phyloP scores from a whole-genome alignment of 1,140 invertebrate genomes.

The Vanessa tameamea region DNA sequence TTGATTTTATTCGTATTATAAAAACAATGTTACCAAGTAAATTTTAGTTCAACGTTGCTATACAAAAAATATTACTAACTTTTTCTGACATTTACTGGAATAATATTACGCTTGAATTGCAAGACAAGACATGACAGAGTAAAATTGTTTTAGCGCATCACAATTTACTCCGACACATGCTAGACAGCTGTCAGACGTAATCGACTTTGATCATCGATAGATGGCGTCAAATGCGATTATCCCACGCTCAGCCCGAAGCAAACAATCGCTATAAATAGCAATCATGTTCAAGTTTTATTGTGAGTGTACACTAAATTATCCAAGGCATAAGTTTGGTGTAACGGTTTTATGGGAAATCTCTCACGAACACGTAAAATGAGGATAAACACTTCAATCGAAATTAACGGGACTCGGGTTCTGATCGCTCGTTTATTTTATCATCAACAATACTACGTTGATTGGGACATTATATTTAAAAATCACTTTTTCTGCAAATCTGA shows the following conservation, averaged over 20 bases:
- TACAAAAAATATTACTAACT: background rate
- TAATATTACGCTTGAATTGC: background rate
- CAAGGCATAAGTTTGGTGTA: constrained; percentile 30
- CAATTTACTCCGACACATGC: constrained; percentile 1
- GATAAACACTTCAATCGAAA: constrained; percentile 34
- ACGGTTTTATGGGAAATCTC: constrained; percentile 55
- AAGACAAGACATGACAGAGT: background rate
- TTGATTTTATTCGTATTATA: too few relatives aligned
- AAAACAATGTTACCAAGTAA: background rate
- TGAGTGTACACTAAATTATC: constrained; percentile 39
- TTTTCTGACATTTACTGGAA: background rate
- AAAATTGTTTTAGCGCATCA: background rate
- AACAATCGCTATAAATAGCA: constrained; percentile 10
- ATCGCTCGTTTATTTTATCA: background rate
- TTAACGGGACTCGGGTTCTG: constrained; percentile 40
- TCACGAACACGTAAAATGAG: constrained; percentile 43
- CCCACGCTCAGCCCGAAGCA: constrained; percentile 21
- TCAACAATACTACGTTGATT: background rate
- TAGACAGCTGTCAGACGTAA: constrained; percentile 1
- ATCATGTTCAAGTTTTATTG: constrained; percentile 48
- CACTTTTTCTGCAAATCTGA: background rate
- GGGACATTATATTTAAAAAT: background rate
- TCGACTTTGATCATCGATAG: constrained; percentile 33
- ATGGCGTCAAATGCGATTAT: constrained; percentile 42
- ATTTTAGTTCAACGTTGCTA: background rate